Conservation (phyloP, 2,888 invertebrate genomes). For the Mythimna pallens region DNA sequence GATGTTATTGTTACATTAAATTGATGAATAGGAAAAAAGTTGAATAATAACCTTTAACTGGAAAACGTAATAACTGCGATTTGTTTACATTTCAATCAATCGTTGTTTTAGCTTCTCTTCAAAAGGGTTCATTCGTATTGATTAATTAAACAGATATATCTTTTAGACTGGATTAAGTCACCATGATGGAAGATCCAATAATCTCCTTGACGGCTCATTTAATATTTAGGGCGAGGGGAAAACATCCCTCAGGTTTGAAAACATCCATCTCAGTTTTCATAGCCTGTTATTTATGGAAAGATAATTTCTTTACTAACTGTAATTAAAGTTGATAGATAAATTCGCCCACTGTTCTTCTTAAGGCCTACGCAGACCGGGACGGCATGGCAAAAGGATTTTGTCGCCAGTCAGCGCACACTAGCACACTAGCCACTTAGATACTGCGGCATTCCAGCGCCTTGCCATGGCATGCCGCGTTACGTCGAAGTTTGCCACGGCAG, state of each 20-base stretch:
- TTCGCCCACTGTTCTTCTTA: neutral
- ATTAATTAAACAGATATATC: conserved; percentile 29
- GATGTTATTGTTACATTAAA: too few species aligned
- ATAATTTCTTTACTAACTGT: conserved; percentile 4
- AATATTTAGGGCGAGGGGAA: conserved; percentile 29
- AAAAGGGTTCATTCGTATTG: conserved; percentile 6
- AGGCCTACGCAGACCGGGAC: too few species aligned
- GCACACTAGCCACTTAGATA: too few species aligned
- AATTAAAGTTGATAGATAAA: neutral
- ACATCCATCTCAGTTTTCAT: conserved; percentile 4
- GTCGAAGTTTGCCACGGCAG: too few species aligned
- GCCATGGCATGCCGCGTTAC: too few species aligned
- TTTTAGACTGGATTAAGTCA: conserved; percentile 11
- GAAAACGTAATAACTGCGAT: neutral
- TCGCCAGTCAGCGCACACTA: too few species aligned
- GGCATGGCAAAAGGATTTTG: too few species aligned
- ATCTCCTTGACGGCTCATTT: conserved; percentile 29
- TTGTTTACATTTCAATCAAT: neutral
- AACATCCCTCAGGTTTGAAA: conserved; percentile 12
- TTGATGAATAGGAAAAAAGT: too few species aligned
- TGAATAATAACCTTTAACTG: too few species aligned
- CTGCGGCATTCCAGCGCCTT: too few species aligned
- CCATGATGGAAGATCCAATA: conserved; percentile 14
- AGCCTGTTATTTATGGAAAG: neutral
- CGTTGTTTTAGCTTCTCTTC: neutral